Percentiles rank a stretch among this genome's conserved stretches.
These are phyloP conservation scores for Brotogeris chrysoptera DNA, from an alignment of 2,797 vertebrate genomes.

Conservation along the genomic window DNA sequence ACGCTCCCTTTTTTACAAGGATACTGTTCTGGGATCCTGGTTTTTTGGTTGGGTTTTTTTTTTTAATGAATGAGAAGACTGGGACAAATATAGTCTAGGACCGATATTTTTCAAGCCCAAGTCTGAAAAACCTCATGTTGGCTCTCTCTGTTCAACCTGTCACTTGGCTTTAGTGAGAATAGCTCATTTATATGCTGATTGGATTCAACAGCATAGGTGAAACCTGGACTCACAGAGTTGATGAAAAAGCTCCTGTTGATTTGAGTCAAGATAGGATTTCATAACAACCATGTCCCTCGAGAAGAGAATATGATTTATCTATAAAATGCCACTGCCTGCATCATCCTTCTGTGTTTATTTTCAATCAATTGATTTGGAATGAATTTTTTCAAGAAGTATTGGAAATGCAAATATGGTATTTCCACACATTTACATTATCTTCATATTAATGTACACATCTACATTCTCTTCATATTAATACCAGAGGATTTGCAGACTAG, in stretches of 20 bases:
- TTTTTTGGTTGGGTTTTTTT: fast-evolving
- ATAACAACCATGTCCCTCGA: neutral
- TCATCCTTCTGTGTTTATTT: neutral
- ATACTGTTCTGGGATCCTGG: neutral
- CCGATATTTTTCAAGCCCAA: neutral
- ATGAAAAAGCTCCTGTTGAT: neutral
- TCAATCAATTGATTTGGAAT: neutral
- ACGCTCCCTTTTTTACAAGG: neutral
- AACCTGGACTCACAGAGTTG: neutral
- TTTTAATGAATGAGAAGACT: neutral
- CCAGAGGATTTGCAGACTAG: neutral
- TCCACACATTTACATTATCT: neutral
- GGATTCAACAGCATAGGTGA: neutral
- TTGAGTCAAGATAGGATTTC: neutral
- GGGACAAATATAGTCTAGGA: neutral
- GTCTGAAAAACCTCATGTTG: neutral
- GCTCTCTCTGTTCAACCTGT: neutral
- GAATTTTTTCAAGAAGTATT: neutral
- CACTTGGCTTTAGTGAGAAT: neutral
- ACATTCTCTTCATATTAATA: neutral
- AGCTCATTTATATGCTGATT: neutral
- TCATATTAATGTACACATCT: neutral
- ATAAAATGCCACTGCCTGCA: neutral
- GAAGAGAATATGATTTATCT: neutral
- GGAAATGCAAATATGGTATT: neutral